A percentile compares a stretch with the other conserved stretches of the same genome.
Conservation (phyloP, 2,797 vertebrate species). For the Dendrocincla fuliginosa region DNA sequence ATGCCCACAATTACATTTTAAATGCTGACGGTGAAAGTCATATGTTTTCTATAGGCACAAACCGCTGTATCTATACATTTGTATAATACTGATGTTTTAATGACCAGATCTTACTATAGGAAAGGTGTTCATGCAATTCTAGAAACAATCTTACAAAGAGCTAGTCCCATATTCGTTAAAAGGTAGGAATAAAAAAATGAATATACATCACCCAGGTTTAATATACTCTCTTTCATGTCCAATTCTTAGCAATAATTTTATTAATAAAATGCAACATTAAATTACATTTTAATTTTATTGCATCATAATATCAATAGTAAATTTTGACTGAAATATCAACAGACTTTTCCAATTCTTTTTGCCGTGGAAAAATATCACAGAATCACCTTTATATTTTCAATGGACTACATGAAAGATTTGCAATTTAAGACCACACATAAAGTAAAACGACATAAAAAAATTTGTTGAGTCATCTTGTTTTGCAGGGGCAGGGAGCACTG, state of each 20-base stretch:
- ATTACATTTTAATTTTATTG: neutral
- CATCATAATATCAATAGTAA: neutral
- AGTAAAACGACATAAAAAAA: neutral
- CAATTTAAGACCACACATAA: neutral
- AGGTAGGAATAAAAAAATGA: neutral
- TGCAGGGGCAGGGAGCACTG: rapidly evolving
- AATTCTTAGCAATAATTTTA: neutral
- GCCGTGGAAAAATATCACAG: neutral
- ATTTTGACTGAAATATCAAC: neutral
- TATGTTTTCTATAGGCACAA: neutral
- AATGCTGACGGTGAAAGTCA: neutral
- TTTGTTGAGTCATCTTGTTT: neutral
- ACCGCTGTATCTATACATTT: neutral
- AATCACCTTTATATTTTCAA: neutral
- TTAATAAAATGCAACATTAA: neutral
- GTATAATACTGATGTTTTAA: neutral
- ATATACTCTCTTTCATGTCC: neutral
- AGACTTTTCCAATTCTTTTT: neutral
- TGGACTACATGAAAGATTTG: neutral
- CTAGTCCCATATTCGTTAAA: neutral
- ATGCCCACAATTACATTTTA: neutral
- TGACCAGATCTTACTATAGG: neutral
- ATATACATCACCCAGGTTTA: neutral
- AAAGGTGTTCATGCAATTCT: neutral
- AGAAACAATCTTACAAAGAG: neutral